phyloP scores from a whole-genome alignment of 2,113 vertebrate species.

The Clarias macrocephalus region DNA sequence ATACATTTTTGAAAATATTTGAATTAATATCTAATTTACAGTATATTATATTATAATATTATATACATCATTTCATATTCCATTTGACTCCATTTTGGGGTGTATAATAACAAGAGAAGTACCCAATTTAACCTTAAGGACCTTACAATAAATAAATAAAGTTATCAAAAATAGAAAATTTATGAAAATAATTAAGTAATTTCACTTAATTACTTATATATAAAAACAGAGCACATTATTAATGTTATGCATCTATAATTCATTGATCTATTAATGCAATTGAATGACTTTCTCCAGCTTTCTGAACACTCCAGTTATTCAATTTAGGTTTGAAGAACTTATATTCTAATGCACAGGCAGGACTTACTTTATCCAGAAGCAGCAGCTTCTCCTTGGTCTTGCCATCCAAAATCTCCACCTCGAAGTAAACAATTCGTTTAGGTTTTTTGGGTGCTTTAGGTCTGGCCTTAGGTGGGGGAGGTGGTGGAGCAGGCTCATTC shows the following conservation, averaged over 20 bases:
- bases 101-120: neutral
- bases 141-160: too few species aligned
- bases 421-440: slow-evolving; percentile 90
- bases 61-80: too few species aligned
- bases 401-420: slow-evolving; percentile 90
- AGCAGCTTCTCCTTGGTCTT: slow-evolving; percentile 89
- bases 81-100: too few species aligned
- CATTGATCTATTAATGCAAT: neutral
- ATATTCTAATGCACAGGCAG: neutral
- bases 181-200: too few species aligned
- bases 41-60: too few species aligned
- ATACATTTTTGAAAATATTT: too few species aligned
- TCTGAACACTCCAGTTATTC: neutral
- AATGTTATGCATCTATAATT: neutral
- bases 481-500: slow-evolving; percentile 53
- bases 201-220: too few species aligned
- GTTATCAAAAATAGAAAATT: too few species aligned
- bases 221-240: neutral
- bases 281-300: neutral
- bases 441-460: slow-evolving; percentile 77
- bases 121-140: neutral
- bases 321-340: neutral
- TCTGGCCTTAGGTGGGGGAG: slow-evolving; percentile 58
- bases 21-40: too few species aligned
- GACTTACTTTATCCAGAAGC: slow-evolving; percentile 89